These are phyloP conservation scores for Ascidia mentula DNA, from an alignment of 23 tunicate species.

Conservation along the genomic window DNA sequence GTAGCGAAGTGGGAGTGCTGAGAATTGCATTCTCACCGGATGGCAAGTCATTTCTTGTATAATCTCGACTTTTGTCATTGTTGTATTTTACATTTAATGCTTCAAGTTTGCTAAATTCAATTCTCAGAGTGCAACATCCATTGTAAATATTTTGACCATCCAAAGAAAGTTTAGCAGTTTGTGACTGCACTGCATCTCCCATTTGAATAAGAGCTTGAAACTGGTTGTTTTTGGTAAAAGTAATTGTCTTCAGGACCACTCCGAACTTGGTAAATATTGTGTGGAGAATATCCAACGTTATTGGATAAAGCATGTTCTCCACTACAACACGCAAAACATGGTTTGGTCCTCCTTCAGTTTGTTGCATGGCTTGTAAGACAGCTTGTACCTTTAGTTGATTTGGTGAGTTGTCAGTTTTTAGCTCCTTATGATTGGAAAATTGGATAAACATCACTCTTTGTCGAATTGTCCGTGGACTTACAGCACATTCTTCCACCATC, in stretches of 20 bases:
- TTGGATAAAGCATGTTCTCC: constrained; percentile 88
- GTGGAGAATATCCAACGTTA: constrained; percentile 84
- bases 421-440: constrained; percentile 88
- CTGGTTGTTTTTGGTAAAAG: constrained; percentile 95
- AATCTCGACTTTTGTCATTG: constrained; percentile 92
- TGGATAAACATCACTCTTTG: constrained; percentile 85
- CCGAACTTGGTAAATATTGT: constrained; percentile 89
- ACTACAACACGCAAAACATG: constrained; percentile 95
- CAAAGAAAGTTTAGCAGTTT: constrained; percentile 81
- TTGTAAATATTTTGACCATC: constrained; percentile 94
- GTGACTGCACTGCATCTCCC: constrained; percentile 81
- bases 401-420: constrained; percentile 93
- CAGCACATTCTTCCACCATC: constrained; percentile 73
- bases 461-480: constrained; percentile 70
- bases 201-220: constrained; percentile 96
- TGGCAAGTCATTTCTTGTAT: constrained; percentile 86
- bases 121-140: constrained; percentile 90
- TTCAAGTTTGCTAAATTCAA: constrained; percentile 82
- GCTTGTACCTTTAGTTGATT: constrained; percentile 86
- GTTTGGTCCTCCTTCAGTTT: constrained; percentile 86
- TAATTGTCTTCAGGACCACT: constrained; percentile 75
- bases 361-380: constrained; percentile 78
- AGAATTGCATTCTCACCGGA: constrained; percentile 55
- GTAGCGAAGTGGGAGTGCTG: constrained; percentile 33
- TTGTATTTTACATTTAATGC: constrained; percentile 86